phyloP scores from a whole-genome alignment of 2,888 invertebrate species.

The Empis stercorea region DNA sequence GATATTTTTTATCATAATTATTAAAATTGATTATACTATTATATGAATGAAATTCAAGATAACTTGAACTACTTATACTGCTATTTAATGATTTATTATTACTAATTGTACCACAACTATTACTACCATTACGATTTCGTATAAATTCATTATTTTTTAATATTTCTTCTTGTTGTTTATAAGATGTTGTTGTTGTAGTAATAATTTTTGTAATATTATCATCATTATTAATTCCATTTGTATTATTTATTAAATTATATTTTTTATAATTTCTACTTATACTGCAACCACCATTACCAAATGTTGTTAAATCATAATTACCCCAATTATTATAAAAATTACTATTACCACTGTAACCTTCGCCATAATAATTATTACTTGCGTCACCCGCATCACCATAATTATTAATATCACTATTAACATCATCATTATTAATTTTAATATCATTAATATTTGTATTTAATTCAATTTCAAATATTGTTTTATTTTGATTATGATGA shows the following conservation, averaged over 20 bases:
- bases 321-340: not conserved
- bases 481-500: not conserved
- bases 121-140: not conserved
- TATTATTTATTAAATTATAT: no score
- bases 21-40: no score
- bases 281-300: not conserved
- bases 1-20: no score
- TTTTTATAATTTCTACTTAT: no score
- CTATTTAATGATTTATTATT: slow-evolving; percentile 17
- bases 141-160: not conserved
- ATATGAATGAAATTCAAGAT: slow-evolving; percentile 12
- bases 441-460: not conserved
- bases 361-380: not conserved
- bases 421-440: not conserved
- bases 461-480: not conserved
- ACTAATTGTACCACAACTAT: no score
- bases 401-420: not conserved
- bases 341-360: not conserved
- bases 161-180: slow-evolving; percentile 1
- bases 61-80: slow-evolving; percentile 18
- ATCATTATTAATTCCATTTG: no score
- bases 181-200: slow-evolving; percentile 5
- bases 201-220: not conserved
- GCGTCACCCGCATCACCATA: not conserved
- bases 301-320: not conserved